Conservation (phyloP, 2,888 invertebrate species). For the Synergus itoensis region DNA sequence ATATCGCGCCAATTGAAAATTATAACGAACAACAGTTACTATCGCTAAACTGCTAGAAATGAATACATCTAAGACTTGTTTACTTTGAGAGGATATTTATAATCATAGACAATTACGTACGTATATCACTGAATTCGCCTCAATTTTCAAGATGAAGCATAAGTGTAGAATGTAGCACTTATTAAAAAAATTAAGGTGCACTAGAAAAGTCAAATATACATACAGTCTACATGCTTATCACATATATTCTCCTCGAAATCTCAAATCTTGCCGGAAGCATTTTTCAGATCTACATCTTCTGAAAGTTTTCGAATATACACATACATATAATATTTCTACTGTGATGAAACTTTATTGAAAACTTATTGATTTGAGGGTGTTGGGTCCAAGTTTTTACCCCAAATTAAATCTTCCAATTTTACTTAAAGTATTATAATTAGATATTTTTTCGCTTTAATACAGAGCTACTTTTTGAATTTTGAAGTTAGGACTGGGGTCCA, state of each 20-base stretch:
- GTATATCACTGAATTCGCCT: slow-evolving; percentile 35
- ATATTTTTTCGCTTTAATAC: too few species aligned
- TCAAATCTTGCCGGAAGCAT: neutral
- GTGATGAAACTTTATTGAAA: neutral
- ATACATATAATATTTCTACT: neutral
- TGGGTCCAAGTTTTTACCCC: too few species aligned
- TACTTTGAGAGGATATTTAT: slow-evolving; percentile 37
- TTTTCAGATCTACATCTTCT: neutral
- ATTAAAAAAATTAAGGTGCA: slow-evolving; percentile 20
- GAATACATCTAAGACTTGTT: neutral
- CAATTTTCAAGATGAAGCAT: slow-evolving; percentile 12
- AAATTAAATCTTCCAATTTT: too few species aligned
- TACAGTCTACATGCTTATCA: slow-evolving; percentile 9
- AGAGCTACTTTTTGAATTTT: too few species aligned
- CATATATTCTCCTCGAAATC: slow-evolving; percentile 1
- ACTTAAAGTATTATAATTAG: too few species aligned
- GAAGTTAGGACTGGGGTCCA: too few species aligned
- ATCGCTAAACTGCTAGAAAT: slow-evolving; percentile 11
- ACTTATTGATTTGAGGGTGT: neutral
- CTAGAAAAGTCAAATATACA: slow-evolving; percentile 19
- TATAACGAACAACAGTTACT: slow-evolving; percentile 18
- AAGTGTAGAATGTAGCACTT: slow-evolving; percentile 22
- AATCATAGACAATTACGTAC: slow-evolving; percentile 35
- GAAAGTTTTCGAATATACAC: slow-evolving; percentile 14
- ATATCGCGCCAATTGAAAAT: slow-evolving; percentile 34